Base-by-base conservation (phyloP, 2,113 vertebrate genomes). In the Rhinolophus sinicus region DNA sequence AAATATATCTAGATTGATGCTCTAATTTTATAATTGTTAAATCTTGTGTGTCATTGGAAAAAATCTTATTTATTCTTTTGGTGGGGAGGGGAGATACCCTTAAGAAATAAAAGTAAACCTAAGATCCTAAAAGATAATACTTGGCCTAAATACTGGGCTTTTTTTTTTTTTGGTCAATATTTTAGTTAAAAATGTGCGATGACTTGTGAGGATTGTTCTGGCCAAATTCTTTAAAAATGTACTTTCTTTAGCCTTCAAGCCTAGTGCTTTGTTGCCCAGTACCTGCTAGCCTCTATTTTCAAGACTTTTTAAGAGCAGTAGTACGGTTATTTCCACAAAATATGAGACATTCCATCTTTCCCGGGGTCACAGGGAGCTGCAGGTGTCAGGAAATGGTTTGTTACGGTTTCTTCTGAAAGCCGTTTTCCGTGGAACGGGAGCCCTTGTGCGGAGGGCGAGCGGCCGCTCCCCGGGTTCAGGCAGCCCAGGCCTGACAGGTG, bases 181-280 rank as follows among this genome's bases (percentile, higher is more conserved):
- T 88, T 81, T 88, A 44, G 67, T 70, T 94, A 56, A 87, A 90
- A 85, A 72, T 65, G 28, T 70, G 13, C 70, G 65, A 6, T 94
- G 58, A 78, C 33, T 96, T 52, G 50, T 77, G 83, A 86, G 26
- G n/a, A 47, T 6, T 40, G n/a, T 38, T 93, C 33, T 88, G 75
- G 12, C 50, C 84, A 65, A 75, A 84, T 86, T 64, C 54, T 91
- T 93, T 24, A 81, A 80, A 88, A 38, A 13, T 50, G 24, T 40
- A 5, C 65, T 80, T 92, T 35, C 26, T 72, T 80, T 65, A 75
- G 24, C 19, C 54, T 38, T 38, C 14, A 26, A 69, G 50, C 11
- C 52, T 86, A 28, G 54, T 4, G 24, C 50, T 70, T 90, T 44
- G 62, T 26, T 77, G 38, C 28, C 70, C 60, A n/a, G 26, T 30